Base-by-base conservation (phyloP, 1,140 invertebrate genomes). In the Argopecten irradians region DNA sequence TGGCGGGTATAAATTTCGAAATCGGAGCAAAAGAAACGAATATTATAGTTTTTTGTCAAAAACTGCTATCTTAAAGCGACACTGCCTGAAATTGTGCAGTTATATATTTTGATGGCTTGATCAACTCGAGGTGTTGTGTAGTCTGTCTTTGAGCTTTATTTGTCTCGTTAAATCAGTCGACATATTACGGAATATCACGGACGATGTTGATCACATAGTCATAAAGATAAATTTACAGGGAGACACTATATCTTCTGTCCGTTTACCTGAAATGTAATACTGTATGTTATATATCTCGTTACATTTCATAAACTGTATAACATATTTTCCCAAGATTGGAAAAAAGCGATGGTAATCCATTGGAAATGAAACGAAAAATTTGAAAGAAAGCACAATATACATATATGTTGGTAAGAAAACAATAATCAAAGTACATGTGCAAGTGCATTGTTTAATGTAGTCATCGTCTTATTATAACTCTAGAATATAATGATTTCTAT, bases 11-110 rank as follows among this genome's bases (percentile, higher is more conserved):
- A 71, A 71, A 71, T 71, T 71, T 71, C 55, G 19, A 71, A 71
- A 71, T 71, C n/a, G 55, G 55, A 71, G 55, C 55, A 71, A 71
- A 71, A 71, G 55, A 71, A 71, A 71, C 55, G 55, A 28, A 71
- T 11, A 71, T 71, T 71, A 71, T 28, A 71, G n/a, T 71, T 71
- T 71, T 71, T 71, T 71, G 55, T 71, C 55, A 71, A 71, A 71
- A 22, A 71, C n/a, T 28, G 55, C 55, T 71, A 71, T 71, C 55
- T 71, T n/a, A 5, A 71, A 71, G 55, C 22, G 55, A 71, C 55
- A 71, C n/a, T 71, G 8, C 55, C 55, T 71, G 55, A 71, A 71
- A 71, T 71, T 71, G 55, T 71, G 28, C 55, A 71, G 55, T 71
- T 71, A 71, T 71, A 71, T 71, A 39, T 71, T 71, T 71, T 28